A percentile compares a stretch with the other conserved stretches of the same genome.
Conservation (phyloP, 1,140 invertebrate genomes). For the Drosophila dunni region DNA sequence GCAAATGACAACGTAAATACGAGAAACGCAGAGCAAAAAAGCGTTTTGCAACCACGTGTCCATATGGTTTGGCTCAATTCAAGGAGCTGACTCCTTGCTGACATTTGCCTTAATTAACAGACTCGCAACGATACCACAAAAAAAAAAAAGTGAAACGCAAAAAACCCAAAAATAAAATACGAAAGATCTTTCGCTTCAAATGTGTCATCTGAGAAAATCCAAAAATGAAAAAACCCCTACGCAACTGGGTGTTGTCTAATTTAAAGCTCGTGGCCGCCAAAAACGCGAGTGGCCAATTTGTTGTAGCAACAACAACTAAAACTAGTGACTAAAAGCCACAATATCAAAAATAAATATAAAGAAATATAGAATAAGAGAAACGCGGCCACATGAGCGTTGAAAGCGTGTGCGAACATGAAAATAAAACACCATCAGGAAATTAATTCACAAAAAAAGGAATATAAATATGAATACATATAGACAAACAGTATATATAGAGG, state of each 20-base stretch:
- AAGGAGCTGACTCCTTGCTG: conserved; percentile 46
- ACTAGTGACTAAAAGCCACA: conserved; percentile 26
- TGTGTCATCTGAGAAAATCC: conserved; percentile 37
- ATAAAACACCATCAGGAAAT: conserved; percentile 82
- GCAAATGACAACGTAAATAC: conserved; percentile 27
- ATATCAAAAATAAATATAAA: conserved; percentile 57
- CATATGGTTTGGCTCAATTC: conserved; percentile 58
- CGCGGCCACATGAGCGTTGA: conserved; percentile 57
- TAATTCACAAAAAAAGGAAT: conserved; percentile 65
- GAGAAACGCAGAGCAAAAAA: conserved; percentile 19
- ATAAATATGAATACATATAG: conserved; percentile 59
- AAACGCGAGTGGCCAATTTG: conserved; percentile 70
- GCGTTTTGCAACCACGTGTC: conserved; percentile 18
- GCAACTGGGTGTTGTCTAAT: conserved; percentile 62
- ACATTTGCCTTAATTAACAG: conserved; percentile 69
- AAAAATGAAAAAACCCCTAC: conserved; percentile 55
- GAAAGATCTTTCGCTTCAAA: conserved; percentile 11
- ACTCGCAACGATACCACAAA: conserved; percentile 27
- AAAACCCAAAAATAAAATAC: conserved; percentile 18
- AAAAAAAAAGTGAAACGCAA: conserved; percentile 15
- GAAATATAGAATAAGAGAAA: conserved; percentile 65
- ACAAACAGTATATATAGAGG: conserved; percentile 8
- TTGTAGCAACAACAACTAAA: conserved; percentile 43
- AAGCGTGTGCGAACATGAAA: conserved; percentile 80
- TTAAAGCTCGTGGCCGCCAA: conserved; percentile 72